Conservation (phyloP, 2,888 invertebrate genomes). For the Cloeon dipterum region DNA sequence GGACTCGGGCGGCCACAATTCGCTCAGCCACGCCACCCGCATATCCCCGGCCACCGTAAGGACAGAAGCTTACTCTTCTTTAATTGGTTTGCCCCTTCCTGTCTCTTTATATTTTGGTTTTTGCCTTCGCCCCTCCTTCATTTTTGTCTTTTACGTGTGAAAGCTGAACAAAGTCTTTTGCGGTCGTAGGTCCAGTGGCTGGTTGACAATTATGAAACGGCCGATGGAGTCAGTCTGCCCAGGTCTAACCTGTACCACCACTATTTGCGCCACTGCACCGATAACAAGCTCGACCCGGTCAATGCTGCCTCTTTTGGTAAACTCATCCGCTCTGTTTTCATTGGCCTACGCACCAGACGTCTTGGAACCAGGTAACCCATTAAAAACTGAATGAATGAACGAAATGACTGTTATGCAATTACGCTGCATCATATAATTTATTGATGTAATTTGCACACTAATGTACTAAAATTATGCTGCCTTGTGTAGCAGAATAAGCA, state of each 20-base stretch:
- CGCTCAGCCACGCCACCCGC: conserved; percentile 52
- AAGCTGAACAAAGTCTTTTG: too few relatives aligned
- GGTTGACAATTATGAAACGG: conserved; percentile 93
- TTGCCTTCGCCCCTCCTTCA: not conserved
- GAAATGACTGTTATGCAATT: too few relatives aligned
- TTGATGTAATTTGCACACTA: not conserved
- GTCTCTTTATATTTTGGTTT: conserved; percentile 13
- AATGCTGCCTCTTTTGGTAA: conserved; percentile 99
- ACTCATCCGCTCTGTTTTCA: conserved; percentile 91
- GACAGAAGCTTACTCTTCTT: conserved; percentile 8
- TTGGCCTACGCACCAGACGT: conserved; percentile 80
- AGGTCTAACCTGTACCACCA: conserved; percentile 92
- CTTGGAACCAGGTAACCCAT: conserved; percentile 61
- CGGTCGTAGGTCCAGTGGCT: conserved; percentile 68
- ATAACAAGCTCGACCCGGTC: conserved; percentile 88
- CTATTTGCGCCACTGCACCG: conserved; percentile 83
- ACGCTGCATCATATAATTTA: not conserved
- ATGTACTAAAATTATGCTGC: conserved; percentile 3
- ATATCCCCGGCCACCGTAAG: conserved; percentile 84
- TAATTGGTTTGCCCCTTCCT: conserved; percentile 14
- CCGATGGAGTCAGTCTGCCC: conserved; percentile 81
- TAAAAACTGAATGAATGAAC: not conserved
- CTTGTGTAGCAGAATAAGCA: too few relatives aligned
- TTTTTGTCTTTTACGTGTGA: not conserved
- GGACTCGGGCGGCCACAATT: conserved; percentile 19